phyloP scores from a whole-genome alignment of 2,888 invertebrate species.

The Mythimna vitellina region DNA sequence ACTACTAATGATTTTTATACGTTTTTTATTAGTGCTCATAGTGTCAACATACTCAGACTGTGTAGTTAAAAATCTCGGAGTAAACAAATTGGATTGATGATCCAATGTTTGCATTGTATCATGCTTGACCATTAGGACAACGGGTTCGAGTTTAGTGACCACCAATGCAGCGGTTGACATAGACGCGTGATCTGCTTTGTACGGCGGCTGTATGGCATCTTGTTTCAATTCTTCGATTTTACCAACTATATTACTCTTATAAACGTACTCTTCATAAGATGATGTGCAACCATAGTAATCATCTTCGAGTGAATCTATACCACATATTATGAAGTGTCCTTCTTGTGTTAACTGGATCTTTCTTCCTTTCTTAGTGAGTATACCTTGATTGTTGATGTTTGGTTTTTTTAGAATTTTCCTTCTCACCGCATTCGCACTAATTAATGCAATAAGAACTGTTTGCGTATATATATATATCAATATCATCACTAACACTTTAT shows the following conservation, averaged over 20 bases:
- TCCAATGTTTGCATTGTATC: not conserved
- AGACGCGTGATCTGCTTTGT: too few relatives aligned
- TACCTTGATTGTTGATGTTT: not conserved
- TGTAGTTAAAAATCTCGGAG: not conserved
- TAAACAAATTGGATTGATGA: not conserved
- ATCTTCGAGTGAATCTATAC: slow-evolving; percentile 67
- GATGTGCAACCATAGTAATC: slow-evolving; percentile 60
- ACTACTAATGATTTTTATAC: not conserved
- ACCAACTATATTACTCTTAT: not conserved
- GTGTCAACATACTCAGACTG: not conserved
- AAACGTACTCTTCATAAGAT: not conserved
- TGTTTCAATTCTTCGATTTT: not conserved
- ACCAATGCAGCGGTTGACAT: not conserved
- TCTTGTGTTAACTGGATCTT: slow-evolving; percentile 25
- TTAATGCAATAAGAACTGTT: not conserved
- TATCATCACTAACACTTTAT: slow-evolving; percentile 27
- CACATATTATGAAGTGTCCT: slow-evolving; percentile 45
- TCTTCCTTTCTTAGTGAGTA: slow-evolving; percentile 11
- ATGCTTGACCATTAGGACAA: not conserved
- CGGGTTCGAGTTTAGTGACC: not conserved
- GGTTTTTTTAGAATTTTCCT: not conserved
- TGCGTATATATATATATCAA: slow-evolving; percentile 4
- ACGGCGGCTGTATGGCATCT: not conserved
- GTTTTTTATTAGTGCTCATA: not conserved
- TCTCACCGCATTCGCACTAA: not conserved